Evolutionary conservation across 2,888 invertebrate genomes (phyloP).

Genomic region (Herminia tarsipennalis): DNA sequence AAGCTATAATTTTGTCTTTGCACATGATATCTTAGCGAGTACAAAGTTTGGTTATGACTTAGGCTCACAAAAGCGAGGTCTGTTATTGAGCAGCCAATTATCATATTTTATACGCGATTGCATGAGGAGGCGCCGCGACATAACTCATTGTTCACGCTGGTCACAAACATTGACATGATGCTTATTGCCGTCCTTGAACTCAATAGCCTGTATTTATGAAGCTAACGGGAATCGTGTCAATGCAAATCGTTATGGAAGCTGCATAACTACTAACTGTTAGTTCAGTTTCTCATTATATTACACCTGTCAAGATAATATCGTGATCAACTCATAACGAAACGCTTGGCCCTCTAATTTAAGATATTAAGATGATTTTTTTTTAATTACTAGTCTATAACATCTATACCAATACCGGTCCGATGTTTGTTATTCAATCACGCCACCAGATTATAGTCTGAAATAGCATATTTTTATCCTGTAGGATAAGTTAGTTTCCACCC

Average conservation of each 20-base stretch:
- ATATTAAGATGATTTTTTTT: too few relatives aligned
- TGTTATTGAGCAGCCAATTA: constrained; percentile 75
- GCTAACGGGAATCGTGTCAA: constrained; percentile 82
- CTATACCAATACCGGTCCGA: too few relatives aligned
- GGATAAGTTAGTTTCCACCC: too few relatives aligned
- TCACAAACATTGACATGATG: constrained; percentile 77
- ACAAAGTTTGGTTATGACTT: constrained; percentile 25
- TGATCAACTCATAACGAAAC: too few relatives aligned
- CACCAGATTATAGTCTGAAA: too few relatives aligned
- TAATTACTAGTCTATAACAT: too few relatives aligned
- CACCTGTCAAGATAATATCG: too few relatives aligned
- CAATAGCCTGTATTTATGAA: constrained; percentile 80
- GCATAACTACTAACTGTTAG: constrained; percentile 53
- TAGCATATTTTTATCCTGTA: too few relatives aligned
- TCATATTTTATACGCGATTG: constrained; percentile 80
- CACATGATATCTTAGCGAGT: constrained; percentile 13
- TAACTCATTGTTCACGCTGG: constrained; percentile 83
- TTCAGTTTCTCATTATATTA: too few relatives aligned
- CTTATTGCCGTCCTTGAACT: constrained; percentile 82
- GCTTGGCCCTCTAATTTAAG: too few relatives aligned
- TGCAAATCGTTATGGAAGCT: constrained; percentile 73
- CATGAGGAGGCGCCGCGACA: constrained; percentile 76
- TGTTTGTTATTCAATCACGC: too few relatives aligned
- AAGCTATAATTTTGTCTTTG: too few relatives aligned
- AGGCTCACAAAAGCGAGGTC: constrained; percentile 53